Base-by-base conservation (phyloP, 2,888 invertebrate genomes). In the Limnephilus rhombicus region DNA sequence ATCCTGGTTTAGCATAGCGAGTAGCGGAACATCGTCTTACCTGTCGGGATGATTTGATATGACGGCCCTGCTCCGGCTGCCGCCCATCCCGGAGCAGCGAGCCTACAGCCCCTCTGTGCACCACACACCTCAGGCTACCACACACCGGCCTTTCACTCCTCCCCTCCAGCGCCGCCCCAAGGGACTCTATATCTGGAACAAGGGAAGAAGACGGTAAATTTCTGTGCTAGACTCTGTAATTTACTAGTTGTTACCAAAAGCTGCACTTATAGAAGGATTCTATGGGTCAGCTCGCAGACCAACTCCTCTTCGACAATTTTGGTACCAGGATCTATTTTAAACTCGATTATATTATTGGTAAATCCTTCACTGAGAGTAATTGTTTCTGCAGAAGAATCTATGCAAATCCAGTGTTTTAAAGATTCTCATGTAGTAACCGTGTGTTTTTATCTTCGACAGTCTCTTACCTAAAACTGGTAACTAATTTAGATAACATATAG, bases 41-140 rank as follows among this genome's bases (percentile, higher is more conserved):
- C 49, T 24, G 29, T 45, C 45, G 49, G 7, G 45, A 90, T 90
- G 91, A 37, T 89, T 15, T 88, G 92, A 89, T 49, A 93, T 93
- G 93, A 93, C 93, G 45, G 93, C 92, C 18, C 92, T 92, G 82
- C 88, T 93, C 89, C 92, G 93, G 68, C 92, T 93, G 82, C 93
- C 93, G 9, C 93, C 93, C 34, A 93, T 93, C 41, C 91, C 91
- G 7, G 93, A 93, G 90, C 90, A 85, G 80, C 91, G 90, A 31
- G 80, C 81, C 85, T 81, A 34, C 85, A 41, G 41, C 45, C 89
- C 89, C 29, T 85, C 85, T 31, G 24, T 13, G n/a, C 53, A n/a
- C n/a, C 68, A 24, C 53, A 80, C 31, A 31, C 31, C 31, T 31
- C 31, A 53, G 29, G 49, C n/a, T 0, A 41, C 41, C 41, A 41